A percentile compares a stretch with the other conserved stretches of the same genome.
Conservation (phyloP, 2,113 vertebrate species). For the Neogale vison region DNA sequence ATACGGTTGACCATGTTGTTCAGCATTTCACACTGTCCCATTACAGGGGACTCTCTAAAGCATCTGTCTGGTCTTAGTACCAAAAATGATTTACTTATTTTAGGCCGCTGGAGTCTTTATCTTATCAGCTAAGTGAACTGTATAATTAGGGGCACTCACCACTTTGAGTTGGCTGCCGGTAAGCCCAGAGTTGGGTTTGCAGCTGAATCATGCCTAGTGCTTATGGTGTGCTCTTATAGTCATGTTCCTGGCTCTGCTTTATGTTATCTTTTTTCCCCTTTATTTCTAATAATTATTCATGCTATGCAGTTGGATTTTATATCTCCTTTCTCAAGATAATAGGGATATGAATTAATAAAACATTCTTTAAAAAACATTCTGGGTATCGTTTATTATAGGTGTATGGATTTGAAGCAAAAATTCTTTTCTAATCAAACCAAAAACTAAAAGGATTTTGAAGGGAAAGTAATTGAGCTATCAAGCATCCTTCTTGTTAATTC, state of each 20-base stretch:
- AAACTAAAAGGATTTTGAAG: neutral
- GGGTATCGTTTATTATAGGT: neutral
- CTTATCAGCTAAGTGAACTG: neutral
- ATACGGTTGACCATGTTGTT: neutral
- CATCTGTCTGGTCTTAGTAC: neutral
- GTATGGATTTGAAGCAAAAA: neutral
- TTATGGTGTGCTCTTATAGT: neutral
- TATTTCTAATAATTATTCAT: neutral
- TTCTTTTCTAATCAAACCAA: neutral
- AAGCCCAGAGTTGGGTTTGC: neutral
- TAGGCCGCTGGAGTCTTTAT: neutral
- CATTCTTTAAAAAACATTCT: conserved; percentile 6
- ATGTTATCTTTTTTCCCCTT: neutral
- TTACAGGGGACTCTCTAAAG: neutral
- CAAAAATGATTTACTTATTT: neutral
- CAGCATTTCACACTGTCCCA: neutral
- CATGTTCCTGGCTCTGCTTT: neutral
- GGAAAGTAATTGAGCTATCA: too few relatives aligned
- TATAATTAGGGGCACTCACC: neutral
- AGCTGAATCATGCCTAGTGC: neutral
- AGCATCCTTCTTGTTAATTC: neutral
- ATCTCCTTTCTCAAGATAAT: neutral
- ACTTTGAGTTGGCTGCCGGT: neutral
- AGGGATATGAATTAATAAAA: neutral
- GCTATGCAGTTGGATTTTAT: neutral